Conservation (phyloP, 2,888 invertebrate genomes). For the Catocala nupta region DNA sequence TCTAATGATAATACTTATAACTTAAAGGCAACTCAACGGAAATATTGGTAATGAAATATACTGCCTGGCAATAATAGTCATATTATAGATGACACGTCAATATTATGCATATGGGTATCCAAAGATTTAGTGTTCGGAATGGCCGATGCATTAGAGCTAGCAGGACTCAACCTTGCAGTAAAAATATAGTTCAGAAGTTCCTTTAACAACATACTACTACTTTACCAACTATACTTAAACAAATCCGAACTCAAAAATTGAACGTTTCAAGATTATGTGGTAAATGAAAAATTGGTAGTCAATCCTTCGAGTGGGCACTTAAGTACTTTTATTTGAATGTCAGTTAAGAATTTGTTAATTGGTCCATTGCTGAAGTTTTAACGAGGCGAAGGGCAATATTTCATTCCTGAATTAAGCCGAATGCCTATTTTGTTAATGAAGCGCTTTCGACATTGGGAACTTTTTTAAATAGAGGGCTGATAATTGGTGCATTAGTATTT, state of each 20-base stretch:
- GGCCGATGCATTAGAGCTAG: no score
- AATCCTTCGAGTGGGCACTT: slow-evolving; percentile 22
- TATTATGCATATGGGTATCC: no score
- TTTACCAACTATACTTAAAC: slow-evolving; percentile 4
- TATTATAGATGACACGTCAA: no score
- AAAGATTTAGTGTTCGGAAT: no score
- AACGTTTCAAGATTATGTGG: slow-evolving; percentile 10
- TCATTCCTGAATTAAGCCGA: slow-evolving; percentile 28
- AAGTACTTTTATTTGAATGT: slow-evolving; percentile 39
- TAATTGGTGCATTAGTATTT: background rate
- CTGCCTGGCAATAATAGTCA: no score
- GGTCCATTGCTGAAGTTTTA: slow-evolving; percentile 49
- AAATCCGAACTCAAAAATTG: slow-evolving; percentile 25
- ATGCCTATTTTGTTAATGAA: slow-evolving; percentile 20
- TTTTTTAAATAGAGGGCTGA: background rate
- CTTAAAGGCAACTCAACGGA: no score
- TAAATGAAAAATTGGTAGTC: slow-evolving; percentile 27
- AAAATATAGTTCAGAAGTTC: no score
- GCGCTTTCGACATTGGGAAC: slow-evolving; percentile 3
- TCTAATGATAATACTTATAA: no score
- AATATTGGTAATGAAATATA: no score
- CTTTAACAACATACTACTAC: no score
- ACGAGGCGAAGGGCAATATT: slow-evolving; percentile 45
- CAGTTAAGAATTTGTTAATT: slow-evolving; percentile 49
- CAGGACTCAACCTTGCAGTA: no score